phyloP scores from a whole-genome alignment of 23 tunicate genomes.

The Pegea sp. region DNA sequence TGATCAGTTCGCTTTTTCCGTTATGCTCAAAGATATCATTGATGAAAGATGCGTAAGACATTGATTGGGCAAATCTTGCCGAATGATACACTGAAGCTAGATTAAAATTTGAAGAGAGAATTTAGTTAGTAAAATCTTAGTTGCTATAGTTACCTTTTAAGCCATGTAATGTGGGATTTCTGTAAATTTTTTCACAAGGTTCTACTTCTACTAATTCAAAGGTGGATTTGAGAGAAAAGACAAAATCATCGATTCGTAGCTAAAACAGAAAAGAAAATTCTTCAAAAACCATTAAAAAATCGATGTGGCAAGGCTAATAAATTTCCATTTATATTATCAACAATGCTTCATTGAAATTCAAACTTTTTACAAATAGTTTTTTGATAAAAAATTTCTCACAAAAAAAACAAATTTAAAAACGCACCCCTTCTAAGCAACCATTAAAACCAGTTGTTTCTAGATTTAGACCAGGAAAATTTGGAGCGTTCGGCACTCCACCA shows the following conservation, averaged over 20 bases:
- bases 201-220: conserved; percentile 18
- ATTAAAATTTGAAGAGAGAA: too few species aligned
- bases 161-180: too few species aligned
- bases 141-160: too few species aligned
- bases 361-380: background rate
- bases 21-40: conserved; percentile 23
- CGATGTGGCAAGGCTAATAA: too few species aligned
- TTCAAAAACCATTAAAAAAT: too few species aligned
- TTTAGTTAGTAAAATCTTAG: too few species aligned
- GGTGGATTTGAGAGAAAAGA: conserved; percentile 3
- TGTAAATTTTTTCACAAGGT: conserved; percentile 6
- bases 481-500: conserved; percentile 63
- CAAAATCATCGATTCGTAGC: conserved; percentile 15
- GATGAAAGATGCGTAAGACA: conserved; percentile 44
- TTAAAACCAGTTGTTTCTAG: conserved; percentile 37
- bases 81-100: conserved; percentile 7
- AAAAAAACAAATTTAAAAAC: background rate
- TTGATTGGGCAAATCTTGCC: conserved; percentile 26
- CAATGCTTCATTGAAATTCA: background rate
- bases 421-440: conserved; percentile 60
- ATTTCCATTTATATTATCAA: conserved; percentile 3
- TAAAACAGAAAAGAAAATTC: conserved; percentile 2
- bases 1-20: conserved; percentile 56
- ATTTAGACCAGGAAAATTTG: conserved; percentile 17
- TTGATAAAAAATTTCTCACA: background rate